Base-by-base conservation (phyloP, 2,113 vertebrate species). In the Rhabdomys dilectus region DNA sequence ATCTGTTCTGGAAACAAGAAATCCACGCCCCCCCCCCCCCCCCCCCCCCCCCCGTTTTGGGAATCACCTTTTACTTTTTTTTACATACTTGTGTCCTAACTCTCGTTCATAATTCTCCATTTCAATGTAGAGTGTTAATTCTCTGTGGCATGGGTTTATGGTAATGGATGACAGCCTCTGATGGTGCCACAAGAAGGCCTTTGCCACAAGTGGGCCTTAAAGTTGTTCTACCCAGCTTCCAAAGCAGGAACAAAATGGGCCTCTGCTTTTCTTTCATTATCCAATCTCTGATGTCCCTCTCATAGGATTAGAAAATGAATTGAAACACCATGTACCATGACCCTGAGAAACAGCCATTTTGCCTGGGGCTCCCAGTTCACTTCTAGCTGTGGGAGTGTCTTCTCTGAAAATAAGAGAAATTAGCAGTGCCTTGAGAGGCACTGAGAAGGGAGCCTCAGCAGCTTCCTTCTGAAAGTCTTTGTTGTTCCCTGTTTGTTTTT, bases 401-500 rank as follows among this genome's bases (percentile, higher is more conserved):
- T 13, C 22, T 89, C 51, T 72, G 45, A 94, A 62, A 86, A 75
- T 19, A 26, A 84, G 21, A 66, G 58, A 51, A 70, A 58, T 82
- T 70, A 45, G 45, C 6, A 64, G 93, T 78, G 19, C 7, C n/a
- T 39, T 12, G 64, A 36, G 48, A 92, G 51, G 34, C 42, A 31
- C 42, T 39, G 31, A 60, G 10, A 36, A 81, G 68, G 34, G 88
- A 56, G 21, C 39, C 58, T 31, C 24, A n/a, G n/a, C 36, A 36
- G 6, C 36, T 3, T 76, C 11, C 21, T 42, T 82, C 68, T 60
- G 24, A 77, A 89, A 82, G 62, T 86, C 51, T 90, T 93, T 82
- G 78, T 70, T 11, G 21, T 48, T 24, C 45, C 17, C 58, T 88
- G 80, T 94, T 90, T 92, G 53, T 31, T 62, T 82, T 93, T 95